These are phyloP conservation scores for Rhamnusium bicolor DNA, from an alignment of 2,888 invertebrate genomes.

Conservation along the genomic window DNA sequence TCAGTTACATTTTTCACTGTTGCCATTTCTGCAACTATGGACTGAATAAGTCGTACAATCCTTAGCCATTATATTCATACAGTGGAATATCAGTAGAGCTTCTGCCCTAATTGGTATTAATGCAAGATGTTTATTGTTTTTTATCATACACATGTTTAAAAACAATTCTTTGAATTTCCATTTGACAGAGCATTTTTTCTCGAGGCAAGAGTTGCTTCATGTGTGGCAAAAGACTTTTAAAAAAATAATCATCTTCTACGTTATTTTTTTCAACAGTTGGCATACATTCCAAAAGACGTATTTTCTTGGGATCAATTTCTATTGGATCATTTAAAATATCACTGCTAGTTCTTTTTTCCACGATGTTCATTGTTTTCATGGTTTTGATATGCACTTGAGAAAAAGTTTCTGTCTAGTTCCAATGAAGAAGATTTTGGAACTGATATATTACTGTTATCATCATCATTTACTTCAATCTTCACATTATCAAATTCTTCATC, in stretches of 20 bases:
- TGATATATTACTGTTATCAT: background rate
- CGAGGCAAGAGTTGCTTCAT: background rate
- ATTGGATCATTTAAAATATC: background rate
- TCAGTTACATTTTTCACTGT: no score
- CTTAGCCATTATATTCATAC: no score
- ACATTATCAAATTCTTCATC: background rate
- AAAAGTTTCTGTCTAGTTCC: no score
- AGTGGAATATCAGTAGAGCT: no score
- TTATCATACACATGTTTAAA: background rate
- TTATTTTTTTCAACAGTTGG: background rate
- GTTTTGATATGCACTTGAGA: no score
- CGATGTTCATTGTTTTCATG: no score
- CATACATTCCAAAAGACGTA: background rate
- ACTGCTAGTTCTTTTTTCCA: background rate
- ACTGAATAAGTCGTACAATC: no score
- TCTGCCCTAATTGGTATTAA: no score
- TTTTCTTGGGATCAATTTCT: background rate
- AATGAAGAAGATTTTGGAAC: no score
- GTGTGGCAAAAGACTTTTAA: background rate
- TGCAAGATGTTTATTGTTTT: background rate
- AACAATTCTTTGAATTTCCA: background rate
- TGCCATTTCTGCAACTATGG: no score
- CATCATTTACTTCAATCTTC: background rate
- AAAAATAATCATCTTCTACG: background rate
- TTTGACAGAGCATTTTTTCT: background rate